Percentiles rank a stretch among this genome's conserved stretches.
phyloP scores from a whole-genome alignment of 2,888 invertebrate species.

The Drosophila nigricruria region DNA sequence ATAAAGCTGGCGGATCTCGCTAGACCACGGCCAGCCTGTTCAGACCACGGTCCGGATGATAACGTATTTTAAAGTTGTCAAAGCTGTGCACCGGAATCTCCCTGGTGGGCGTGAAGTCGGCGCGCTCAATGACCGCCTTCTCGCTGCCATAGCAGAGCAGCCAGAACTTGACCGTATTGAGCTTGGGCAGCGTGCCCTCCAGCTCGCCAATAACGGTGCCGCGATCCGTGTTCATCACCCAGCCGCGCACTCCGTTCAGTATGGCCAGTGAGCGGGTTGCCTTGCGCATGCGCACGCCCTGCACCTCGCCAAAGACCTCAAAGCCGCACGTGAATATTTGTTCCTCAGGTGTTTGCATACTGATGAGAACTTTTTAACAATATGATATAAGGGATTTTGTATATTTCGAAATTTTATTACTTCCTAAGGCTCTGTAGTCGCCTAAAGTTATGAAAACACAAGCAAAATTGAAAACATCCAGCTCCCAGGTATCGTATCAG shows the following conservation, averaged over 20 bases:
- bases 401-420: not conserved
- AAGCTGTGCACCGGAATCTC: slow-evolving; percentile 86
- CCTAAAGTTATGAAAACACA: not conserved
- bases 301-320: slow-evolving; percentile 75
- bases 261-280: slow-evolving; percentile 87
- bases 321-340: slow-evolving; percentile 72
- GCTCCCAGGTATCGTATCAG: not conserved
- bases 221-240: slow-evolving; percentile 88
- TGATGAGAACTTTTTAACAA: not conserved
- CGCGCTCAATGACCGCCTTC: slow-evolving; percentile 89
- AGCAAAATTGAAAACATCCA: not conserved
- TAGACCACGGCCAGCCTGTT: not conserved
- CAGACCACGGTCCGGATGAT: slow-evolving; percentile 27
- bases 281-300: slow-evolving; percentile 83
- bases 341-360: slow-evolving; percentile 36
- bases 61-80: slow-evolving; percentile 86
- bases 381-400: not conserved
- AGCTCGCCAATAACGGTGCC: slow-evolving; percentile 88
- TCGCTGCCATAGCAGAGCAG: slow-evolving; percentile 90
- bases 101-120: slow-evolving; percentile 89
- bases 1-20: not conserved
- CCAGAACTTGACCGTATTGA: slow-evolving; percentile 86
- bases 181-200: slow-evolving; percentile 86
- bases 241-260: slow-evolving; percentile 87
- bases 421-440: not conserved